Evolutionary conservation across 2,113 vertebrate genomes (phyloP), one percentile per base, ranked within the genome.

Genomic region (Prolemur simus): DNA sequence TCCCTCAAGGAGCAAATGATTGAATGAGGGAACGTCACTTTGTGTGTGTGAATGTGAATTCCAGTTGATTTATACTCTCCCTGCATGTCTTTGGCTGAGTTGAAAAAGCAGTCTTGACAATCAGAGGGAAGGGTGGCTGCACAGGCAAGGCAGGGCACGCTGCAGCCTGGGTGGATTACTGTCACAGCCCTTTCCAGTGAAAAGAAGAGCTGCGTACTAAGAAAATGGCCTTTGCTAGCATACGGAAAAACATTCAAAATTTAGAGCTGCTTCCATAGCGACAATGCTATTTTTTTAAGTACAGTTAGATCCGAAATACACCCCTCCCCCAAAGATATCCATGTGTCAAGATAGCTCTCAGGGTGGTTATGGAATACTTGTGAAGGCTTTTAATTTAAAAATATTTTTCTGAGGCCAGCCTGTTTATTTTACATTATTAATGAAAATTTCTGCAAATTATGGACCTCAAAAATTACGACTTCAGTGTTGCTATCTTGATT

Each of bases 201-300:
- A 69, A 92, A 93, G 89, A 63, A 93, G 68, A 91, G 49, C 92
- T 89, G 68, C 56, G 12, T 64, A 32, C n/a, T 56, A 56, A 71
- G 96, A 93, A 93, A 76, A 80, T 71, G 94, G 97, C 94, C 95
- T 97, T 96, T 94, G 84, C 90, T 89, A 64, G 74, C 87, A 49
- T 69, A 64, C 68, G 68, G 83, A 66, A 78, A 95, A 92, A 47
- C 73, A 93, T 94, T 87, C 95, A 94, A 87, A 97, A 97, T 96
- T 94, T 89, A 94, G 95, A 96, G 94, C 95, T 96, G 92, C 96
- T 98, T 97, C 97, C 96, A 97, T 98, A 95, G 97, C 52, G 88
- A 97, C 96, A 95, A 71, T 87, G 94, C 97, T 96, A 87, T 96
- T 97, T 97, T n/a, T 97, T 89, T 87, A 95, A 96, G 69, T 95